Percentiles rank a stretch among this genome's conserved stretches.
These are phyloP conservation scores for Halcyon leucocephala DNA, from an alignment of 2,797 vertebrate genomes.

Conservation along the genomic window DNA sequence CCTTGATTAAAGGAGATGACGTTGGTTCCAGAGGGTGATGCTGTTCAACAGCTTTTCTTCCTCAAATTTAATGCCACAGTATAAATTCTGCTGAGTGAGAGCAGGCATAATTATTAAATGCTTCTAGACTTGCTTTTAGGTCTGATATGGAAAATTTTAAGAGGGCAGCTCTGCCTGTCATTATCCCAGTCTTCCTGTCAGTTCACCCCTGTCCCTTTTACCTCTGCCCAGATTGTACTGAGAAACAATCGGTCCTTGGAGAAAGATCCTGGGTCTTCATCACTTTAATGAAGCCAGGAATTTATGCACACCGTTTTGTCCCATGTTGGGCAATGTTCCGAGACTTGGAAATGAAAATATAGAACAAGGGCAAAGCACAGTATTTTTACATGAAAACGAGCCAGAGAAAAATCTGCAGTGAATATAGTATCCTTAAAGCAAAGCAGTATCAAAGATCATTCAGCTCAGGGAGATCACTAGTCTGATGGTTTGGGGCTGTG, in stretches of 20 bases:
- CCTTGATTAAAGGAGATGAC: neutral
- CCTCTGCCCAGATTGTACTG: accelerated
- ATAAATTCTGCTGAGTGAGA: neutral
- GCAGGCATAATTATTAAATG: neutral
- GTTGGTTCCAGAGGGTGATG: neutral
- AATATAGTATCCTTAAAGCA: neutral
- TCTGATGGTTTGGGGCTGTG: neutral
- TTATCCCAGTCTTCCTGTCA: no score
- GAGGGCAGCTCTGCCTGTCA: neutral
- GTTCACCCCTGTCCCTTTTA: neutral
- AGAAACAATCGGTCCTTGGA: neutral
- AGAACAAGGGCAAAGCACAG: neutral
- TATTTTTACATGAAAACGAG: neutral
- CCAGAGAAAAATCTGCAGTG: neutral
- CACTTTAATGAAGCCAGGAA: neutral
- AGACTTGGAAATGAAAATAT: neutral
- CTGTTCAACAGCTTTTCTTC: neutral
- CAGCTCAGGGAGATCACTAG: no score
- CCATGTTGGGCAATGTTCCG: accelerated
- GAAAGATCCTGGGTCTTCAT: neutral
- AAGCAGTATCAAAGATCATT: neutral
- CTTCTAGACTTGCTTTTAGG: neutral
- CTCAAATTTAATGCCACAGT: neutral
- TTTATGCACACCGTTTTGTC: neutral
- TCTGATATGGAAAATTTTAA: neutral